Base-by-base conservation (phyloP, 2,888 invertebrate species). In the Athripsodes cinereus region DNA sequence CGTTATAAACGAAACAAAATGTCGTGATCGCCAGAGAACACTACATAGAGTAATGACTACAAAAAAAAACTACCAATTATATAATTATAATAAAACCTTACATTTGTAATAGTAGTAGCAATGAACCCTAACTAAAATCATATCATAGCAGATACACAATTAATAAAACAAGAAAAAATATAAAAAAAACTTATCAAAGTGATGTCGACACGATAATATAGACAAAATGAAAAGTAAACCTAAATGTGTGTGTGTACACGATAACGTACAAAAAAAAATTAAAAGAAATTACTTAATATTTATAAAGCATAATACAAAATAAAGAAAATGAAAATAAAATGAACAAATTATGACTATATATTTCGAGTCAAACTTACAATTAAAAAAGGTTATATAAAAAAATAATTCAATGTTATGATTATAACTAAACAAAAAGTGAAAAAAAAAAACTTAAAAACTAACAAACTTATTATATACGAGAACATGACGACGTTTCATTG, bases 331-430 rank as follows among this genome's bases (percentile, higher is more conserved):
- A 50, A 26, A 26, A 20, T 19, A 47, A 47, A 22, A 18, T 48
- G 48, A 34, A 48, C 47, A 55, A 40, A 53, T 22, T 46, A 22
- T 11, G 26, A 52, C 31, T 52, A 55, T 52, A 13, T 20, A 18
- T 50, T 52, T 60, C 60, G 50, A 53, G 60, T 57, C 57, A 60
- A 55, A 55, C 60, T 49, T 57, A 56, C 47, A 59, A 56, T 47
- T 20, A 47, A n/a, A n/a, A n/a, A n/a, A 18, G 3, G 18, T 44
- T 16, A 44, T 44, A 48, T 48, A 20, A 48, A 19, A 48, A 11
- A 18, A 48, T 19, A 48, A 3, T 19, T 19, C 2, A 19, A 5
- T 5, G 11, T 18, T 48, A 48, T 20, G 48, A 48, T 8, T n/a
- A 46, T 10, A 54, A 47, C 46, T 40, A 44, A 47, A 47, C 26